Base-by-base conservation (phyloP, 2,888 invertebrate genomes). In the Drosophila quinaria region DNA sequence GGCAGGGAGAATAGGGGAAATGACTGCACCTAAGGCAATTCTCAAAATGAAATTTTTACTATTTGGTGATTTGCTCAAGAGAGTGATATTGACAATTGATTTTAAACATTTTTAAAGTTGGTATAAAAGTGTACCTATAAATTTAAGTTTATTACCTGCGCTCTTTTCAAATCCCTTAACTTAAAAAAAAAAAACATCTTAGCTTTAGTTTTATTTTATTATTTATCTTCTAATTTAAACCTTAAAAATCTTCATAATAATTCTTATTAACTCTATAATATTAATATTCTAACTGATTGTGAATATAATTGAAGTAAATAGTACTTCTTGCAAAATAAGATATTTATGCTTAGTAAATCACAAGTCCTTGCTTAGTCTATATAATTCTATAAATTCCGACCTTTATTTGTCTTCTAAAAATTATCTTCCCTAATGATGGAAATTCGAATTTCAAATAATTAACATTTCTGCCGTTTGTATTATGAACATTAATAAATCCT, bases 1-100 rank as follows among this genome's bases (percentile, higher is more conserved):
- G 1, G 29, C 49, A 42, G 55, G 19, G 33, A 61, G 35, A 13
- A 42, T 10, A 31, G 15, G 13, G 54, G 29, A 41, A 54, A 39
- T 54, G 29, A 19, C 13, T 19, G 49, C 35, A 35, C 19, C 19
- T 4, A 22, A 35, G 19, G 19, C 19, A 6, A 50, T 50, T 33
- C 11, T 49, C 3, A 13, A 31, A 17, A 17, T 31, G 11, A 8
- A 33, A 13, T 49, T 17, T 17, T 31, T 10, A 17, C 10, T 15
- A 47, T 31, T 29, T 17, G 5, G 1, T 6, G 31, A 49, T 42
- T 19, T 5, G 6, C 19, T 42, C 13, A 22, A 19, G 1, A 17
- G 49, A 31, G 11, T 8, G 13, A 13, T 19, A 13, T 33, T 33
- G 17, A 13, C 17, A 31, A 22, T 19, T 50, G 19, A 50, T 4